A percentile compares a stretch with the other conserved stretches of the same genome.
Evolutionary conservation across 2,113 vertebrate species (phyloP).

Genomic region (Emydura subglobosa): DNA sequence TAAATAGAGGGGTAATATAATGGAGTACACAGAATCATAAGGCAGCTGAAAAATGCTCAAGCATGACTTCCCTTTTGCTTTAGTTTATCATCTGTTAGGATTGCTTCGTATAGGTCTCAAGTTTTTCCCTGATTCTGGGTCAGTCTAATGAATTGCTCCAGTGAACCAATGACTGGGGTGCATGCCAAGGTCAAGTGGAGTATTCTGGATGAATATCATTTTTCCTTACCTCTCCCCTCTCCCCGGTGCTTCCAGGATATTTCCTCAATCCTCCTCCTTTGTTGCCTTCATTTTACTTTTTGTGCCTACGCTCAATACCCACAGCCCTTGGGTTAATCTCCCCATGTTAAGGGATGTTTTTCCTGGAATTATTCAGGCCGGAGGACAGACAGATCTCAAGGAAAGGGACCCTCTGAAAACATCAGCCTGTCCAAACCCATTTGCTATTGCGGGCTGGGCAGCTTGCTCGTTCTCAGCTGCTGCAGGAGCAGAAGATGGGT

Average conservation of each 20-base stretch:
- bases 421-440: slow-evolving; percentile 63
- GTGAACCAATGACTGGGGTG: background rate
- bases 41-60: slow-evolving; percentile 28
- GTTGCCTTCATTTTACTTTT: slow-evolving; percentile 45
- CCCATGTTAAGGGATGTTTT: slow-evolving; percentile 54
- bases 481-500: slow-evolving; percentile 28
- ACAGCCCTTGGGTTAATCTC: slow-evolving; percentile 57
- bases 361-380: slow-evolving; percentile 45
- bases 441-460: slow-evolving; percentile 41
- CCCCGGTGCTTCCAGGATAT: slow-evolving; percentile 21
- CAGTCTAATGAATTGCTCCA: slow-evolving; percentile 29
- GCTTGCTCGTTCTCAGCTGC: slow-evolving; percentile 47
- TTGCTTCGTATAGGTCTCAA: slow-evolving; percentile 14
- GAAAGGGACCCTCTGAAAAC: slow-evolving; percentile 18
- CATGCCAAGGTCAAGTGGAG: background rate
- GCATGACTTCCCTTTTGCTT: slow-evolving; percentile 20
- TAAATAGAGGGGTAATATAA: background rate
- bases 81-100: slow-evolving; percentile 47
- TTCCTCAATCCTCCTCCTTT: background rate
- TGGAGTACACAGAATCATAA: slow-evolving; percentile 21
- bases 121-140: background rate
- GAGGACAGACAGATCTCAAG: slow-evolving; percentile 59
- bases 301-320: slow-evolving; percentile 57
- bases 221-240: slow-evolving; percentile 26
- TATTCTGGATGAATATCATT: slow-evolving; percentile 29